Percentiles rank a stretch among this genome's conserved stretches.
Evolutionary conservation across 2,888 invertebrate species (phyloP).

Genomic region (Autographa pulchrina): DNA sequence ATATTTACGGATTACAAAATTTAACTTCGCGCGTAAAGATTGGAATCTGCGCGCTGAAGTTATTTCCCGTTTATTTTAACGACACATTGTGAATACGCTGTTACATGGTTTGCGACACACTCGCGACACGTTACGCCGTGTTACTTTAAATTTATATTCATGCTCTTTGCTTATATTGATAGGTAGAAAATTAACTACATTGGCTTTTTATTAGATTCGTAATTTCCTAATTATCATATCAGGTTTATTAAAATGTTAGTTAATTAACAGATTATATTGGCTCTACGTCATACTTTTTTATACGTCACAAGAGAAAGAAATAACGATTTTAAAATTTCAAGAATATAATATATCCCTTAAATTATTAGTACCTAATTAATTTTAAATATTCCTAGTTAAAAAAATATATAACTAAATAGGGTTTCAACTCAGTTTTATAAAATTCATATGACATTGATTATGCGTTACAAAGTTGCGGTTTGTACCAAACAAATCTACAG

Average conservation of each 20-base stretch:
- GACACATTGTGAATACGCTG: slow-evolving; percentile 45
- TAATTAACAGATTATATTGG: no score
- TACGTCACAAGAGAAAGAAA: no score
- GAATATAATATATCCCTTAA: no score
- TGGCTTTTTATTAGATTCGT: not conserved
- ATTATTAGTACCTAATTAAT: no score
- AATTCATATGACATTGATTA: no score
- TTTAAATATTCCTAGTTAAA: no score
- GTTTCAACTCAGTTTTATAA: no score
- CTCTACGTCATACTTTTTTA: no score
- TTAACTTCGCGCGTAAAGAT: slow-evolving; percentile 21
- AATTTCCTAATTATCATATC: not conserved
- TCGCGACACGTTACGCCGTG: slow-evolving; percentile 2
- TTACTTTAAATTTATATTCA: slow-evolving; percentile 25
- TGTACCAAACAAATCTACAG: not conserved
- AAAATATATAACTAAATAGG: no score
- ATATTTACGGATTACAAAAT: slow-evolving; percentile 41
- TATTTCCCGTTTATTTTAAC: slow-evolving; percentile 50
- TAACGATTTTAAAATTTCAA: no score
- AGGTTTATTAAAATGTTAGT: no score
- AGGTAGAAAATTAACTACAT: not conserved
- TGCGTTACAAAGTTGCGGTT: no score
- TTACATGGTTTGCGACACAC: slow-evolving; percentile 37
- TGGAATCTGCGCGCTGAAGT: slow-evolving; percentile 23
- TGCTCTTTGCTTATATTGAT: slow-evolving; percentile 19